Conservation (phyloP, 2,797 vertebrate genomes). For the Helarctos malayanus region DNA sequence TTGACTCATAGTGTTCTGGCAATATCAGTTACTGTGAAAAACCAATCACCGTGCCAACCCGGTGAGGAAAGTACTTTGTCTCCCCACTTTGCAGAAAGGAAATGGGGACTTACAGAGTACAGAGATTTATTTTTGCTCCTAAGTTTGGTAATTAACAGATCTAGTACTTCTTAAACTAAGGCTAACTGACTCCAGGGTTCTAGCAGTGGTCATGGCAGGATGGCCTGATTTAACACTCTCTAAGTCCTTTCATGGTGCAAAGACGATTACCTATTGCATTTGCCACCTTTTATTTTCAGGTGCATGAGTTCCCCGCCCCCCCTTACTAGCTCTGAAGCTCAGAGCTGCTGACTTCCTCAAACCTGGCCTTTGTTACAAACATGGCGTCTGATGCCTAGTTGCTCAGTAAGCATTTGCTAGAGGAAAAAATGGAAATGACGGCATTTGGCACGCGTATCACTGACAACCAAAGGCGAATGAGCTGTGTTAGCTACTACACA, state of each 20-base stretch:
- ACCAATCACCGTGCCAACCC: not conserved
- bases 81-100: not conserved
- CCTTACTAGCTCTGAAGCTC: not conserved
- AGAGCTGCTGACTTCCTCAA: not conserved
- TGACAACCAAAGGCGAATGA: not conserved
- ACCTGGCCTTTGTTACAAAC: not conserved
- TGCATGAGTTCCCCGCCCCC: rapidly evolving
- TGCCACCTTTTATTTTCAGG: not conserved
- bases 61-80: not conserved
- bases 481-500: rapidly evolving
- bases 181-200: no score
- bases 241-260: not conserved
- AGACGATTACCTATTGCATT: not conserved
- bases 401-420: not conserved
- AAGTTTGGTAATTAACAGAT: not conserved
- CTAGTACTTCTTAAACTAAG: not conserved
- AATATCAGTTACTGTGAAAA: not conserved
- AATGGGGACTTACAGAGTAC: not conserved
- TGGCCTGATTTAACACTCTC: not conserved
- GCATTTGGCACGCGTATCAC: not conserved
- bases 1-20: not conserved
- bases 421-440: not conserved
- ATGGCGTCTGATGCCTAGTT: not conserved
- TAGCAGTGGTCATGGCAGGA: not conserved
- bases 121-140: not conserved